A percentile compares a stretch with the other conserved stretches of the same genome.
These are phyloP conservation scores for Perognathus longimembris DNA, from an alignment of 2,113 vertebrate species.

Conservation along the genomic window DNA sequence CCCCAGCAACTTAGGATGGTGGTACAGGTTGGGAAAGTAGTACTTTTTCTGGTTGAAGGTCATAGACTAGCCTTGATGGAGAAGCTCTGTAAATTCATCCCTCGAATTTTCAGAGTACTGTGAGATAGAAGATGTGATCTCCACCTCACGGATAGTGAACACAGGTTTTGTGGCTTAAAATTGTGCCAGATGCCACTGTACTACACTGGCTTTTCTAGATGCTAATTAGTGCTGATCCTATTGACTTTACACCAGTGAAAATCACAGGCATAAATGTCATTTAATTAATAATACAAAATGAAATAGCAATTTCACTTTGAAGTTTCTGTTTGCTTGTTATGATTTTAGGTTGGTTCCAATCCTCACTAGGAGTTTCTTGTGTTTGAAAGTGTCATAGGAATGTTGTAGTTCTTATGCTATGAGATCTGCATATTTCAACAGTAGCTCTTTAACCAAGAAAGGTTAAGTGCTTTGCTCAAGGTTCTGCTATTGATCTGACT, in stretches of 20 bases:
- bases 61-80: background rate
- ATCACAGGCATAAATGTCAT: background rate
- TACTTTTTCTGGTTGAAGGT: background rate
- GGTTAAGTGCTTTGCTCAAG: background rate
- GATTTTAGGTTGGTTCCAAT: conserved; percentile 11
- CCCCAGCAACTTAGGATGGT: background rate
- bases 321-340: background rate
- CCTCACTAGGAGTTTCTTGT: background rate
- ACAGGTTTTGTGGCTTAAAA: background rate
- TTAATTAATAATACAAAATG: background rate
- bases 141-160: background rate
- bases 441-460: background rate
- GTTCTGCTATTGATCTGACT: background rate
- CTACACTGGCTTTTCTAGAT: background rate
- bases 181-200: accelerated
- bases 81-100: background rate
- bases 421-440: background rate
- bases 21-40: background rate
- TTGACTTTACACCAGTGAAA: background rate
- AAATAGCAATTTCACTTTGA: conserved; percentile 1
- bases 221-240: background rate
- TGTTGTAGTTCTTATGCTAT: background rate
- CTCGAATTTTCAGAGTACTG: background rate
- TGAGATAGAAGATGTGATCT: background rate
- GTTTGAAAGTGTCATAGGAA: background rate